Evolutionary conservation across 2,888 invertebrate genomes (phyloP), one percentile per base, ranked within the genome.

Genomic region (Hipparchia semele): DNA sequence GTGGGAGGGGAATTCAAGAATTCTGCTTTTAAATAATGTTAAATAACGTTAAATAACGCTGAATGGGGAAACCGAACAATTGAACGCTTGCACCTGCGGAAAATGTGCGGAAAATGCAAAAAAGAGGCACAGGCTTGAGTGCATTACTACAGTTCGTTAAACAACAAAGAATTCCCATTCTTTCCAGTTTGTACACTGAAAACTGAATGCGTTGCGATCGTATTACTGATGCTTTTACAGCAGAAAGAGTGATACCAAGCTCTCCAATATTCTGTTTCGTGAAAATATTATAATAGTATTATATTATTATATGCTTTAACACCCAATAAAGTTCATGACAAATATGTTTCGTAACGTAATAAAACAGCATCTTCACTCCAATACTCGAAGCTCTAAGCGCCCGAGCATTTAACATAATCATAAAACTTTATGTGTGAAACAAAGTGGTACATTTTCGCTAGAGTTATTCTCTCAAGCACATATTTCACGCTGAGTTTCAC

Each of bases 361-460:
- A 64, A 61, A 60, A 66, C 70, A 46, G 33, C 60, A 59, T 70
- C 53, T 61, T 23, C 10, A 58, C 12, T n/a, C 64, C 61, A 56
- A 70, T 60, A n/a, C 65, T 46, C 33, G 46, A 66, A 70, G 69
- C 56, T 56, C 45, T 61, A 64, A 51, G 58, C 12, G 49, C 60
- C 45, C 46, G 59, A 70, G 60, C 70, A 65, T 68, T 73, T 73
- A 65, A 70, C 70, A 70, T 69, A 66, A 60, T 73, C 73, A 73
- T 73, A 70, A 70, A 73, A 73, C 70, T 73, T 73, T 73, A 60
- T 65, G 61, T 46, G 66, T 70, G 67, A 67, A 66, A 73, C 73
- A 70, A 70, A 73, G 70, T 67, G 56, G 67, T 67, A 73, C 66
- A 70, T 73, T 73, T 60, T 70, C 65, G 66, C 60, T 33, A 46